Conservation (phyloP, 64 coral and sea anemone genomes). For the Stichodactyla helianthus region DNA sequence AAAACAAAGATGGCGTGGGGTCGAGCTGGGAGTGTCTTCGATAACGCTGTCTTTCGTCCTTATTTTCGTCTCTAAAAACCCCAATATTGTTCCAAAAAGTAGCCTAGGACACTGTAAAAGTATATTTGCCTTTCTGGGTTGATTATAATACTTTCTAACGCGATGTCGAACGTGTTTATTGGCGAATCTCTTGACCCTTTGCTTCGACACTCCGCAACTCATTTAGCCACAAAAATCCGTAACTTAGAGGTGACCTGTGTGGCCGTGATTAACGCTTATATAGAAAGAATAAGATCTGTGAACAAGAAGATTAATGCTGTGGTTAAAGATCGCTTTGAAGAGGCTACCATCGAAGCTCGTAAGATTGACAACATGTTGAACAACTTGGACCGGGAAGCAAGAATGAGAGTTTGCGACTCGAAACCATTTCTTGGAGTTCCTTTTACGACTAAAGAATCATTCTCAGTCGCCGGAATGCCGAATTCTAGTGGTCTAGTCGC, state of each 20-base stretch:
- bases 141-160: too few species aligned
- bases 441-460: conserved; percentile 88
- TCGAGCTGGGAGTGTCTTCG: conserved; percentile 6
- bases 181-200: conserved; percentile 10
- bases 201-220: conserved; percentile 55
- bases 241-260: conserved; percentile 68
- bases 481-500: conserved; percentile 85
- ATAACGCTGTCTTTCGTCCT: background rate
- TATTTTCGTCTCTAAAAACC: background rate
- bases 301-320: conserved; percentile 82
- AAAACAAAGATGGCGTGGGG: conserved; percentile 1
- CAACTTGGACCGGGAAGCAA: conserved; percentile 42
- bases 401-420: conserved; percentile 25
- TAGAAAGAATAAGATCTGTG: conserved; percentile 72
- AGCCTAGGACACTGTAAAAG: background rate
- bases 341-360: conserved; percentile 63
- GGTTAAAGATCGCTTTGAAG: conserved; percentile 78
- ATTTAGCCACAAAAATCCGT: conserved; percentile 75
- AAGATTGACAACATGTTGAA: conserved; percentile 70
- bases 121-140: background rate
- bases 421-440: conserved; percentile 82
- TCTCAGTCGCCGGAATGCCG: conserved; percentile 70
- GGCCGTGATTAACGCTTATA: conserved; percentile 65
- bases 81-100: background rate
- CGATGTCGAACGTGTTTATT: conserved; percentile 7